These are phyloP conservation scores for Aleiodes alternator DNA, from an alignment of 2,888 invertebrate genomes.

Conservation along the genomic window DNA sequence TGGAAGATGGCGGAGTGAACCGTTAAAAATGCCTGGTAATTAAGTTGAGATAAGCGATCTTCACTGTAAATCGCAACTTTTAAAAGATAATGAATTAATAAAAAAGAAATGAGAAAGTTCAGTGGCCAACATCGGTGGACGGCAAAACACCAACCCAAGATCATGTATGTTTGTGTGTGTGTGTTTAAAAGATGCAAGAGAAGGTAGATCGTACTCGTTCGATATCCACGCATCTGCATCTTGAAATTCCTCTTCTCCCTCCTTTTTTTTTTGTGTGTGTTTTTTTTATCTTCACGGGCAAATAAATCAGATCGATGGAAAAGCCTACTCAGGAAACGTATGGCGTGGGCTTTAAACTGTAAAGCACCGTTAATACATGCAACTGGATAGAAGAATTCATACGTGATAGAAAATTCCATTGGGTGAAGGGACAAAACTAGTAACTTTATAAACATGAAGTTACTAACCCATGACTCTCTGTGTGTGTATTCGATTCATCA, in stretches of 20 bases:
- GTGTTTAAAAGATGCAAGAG: neutral
- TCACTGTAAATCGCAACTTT: slow-evolving; percentile 62
- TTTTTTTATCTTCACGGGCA: slow-evolving; percentile 34
- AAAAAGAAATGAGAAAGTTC: slow-evolving; percentile 31
- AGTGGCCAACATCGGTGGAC: slow-evolving; percentile 6
- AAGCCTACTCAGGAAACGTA: slow-evolving; percentile 45
- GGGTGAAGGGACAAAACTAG: too few species aligned
- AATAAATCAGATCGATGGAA: slow-evolving; percentile 59
- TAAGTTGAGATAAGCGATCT: slow-evolving; percentile 70
- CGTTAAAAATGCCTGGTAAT: slow-evolving; percentile 64
- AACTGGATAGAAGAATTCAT: neutral
- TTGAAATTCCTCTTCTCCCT: slow-evolving; percentile 52
- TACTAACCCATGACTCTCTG: neutral
- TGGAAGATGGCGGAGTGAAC: slow-evolving; percentile 50
- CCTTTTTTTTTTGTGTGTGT: slow-evolving; percentile 3
- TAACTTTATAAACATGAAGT: too few species aligned
- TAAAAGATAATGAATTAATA: slow-evolving; percentile 18
- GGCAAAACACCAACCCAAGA: neutral
- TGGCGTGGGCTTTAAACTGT: neutral
- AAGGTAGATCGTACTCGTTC: neutral
- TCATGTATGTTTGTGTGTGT: neutral
- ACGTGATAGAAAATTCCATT: too few species aligned
- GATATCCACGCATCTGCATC: slow-evolving; percentile 52
- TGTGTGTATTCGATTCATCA: slow-evolving; percentile 23
- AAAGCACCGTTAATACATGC: neutral